Base-by-base conservation (phyloP, 2,888 invertebrate genomes). In the Chorisops tibialis region DNA sequence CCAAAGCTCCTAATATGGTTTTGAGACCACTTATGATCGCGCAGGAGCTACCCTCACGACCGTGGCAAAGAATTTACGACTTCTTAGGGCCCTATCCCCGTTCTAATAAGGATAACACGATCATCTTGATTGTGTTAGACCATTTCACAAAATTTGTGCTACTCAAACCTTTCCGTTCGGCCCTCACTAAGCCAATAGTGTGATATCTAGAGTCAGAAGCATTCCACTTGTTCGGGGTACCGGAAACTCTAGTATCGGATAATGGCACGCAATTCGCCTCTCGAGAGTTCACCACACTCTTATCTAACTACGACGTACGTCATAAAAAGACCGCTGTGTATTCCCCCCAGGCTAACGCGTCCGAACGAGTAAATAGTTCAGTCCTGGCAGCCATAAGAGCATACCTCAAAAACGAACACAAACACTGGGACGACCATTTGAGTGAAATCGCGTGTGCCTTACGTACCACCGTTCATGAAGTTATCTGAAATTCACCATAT, bases 261-360 rank as follows among this genome's bases (percentile, higher is more conserved):
- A 72, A 72, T 63, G 70, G 70, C 0, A 49, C 54, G 5, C 70
- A 70, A 52, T 71, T 69, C 56, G 14, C 54, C 3, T 30, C 67
- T 0, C 65, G 65, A 18, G 24, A 52, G 11, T 69, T 68, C 45
- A 21, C 66, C 7, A 7, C 48, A 1, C 21, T 69, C 6, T 21
- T 68, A 1, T 12, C 39, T 11, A 41, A 47, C 9, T 68, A 66
- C 24, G 60, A 65, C 6, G 58, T 66, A 1, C 60, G 52, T 19
- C 58, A 69, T 19, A 43, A 48, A 2, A 67, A 62, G 50, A 71
- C 67, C 39, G 66, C 70, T 0, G 47, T 63, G 16, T 74, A 74
- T 56, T 69, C 71, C n/a, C 71, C 73, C 0, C 74, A 75, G 63
- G 63, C 64, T 2, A 75, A 75, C 62, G 71, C 72, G 2, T 71